Evolutionary conservation across 1,140 invertebrate genomes (phyloP).

Genomic region (Ladona fulva): DNA sequence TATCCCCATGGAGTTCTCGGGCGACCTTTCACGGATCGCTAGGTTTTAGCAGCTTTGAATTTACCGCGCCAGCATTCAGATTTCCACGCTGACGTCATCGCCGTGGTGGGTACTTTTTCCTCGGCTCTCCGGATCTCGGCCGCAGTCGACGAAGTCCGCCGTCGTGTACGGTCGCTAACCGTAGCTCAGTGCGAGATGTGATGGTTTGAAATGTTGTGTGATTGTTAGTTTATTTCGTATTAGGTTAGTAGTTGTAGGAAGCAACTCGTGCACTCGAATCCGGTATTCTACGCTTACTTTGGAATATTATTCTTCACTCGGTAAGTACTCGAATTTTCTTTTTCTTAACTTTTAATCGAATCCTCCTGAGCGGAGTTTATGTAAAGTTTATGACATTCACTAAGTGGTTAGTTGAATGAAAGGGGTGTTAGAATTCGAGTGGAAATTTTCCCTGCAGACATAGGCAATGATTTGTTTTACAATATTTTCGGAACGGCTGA

Average conservation of each 20-base stretch:
- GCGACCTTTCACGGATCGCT: too few relatives aligned
- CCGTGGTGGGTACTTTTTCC: not conserved
- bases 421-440: too few relatives aligned
- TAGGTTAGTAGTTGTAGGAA: not conserved
- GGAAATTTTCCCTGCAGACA: too few relatives aligned
- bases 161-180: not conserved
- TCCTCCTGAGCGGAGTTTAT: not conserved
- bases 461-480: too few relatives aligned
- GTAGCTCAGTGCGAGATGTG: slow-evolving; percentile 2
- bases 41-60: too few relatives aligned
- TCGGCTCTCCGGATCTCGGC: not conserved
- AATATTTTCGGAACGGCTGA: too few relatives aligned
- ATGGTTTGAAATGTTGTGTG: slow-evolving; percentile 3
- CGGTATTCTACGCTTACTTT: not conserved
- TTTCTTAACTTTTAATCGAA: not conserved
- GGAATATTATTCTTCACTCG: not conserved
- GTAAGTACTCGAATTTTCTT: not conserved
- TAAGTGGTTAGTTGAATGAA: too few relatives aligned
- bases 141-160: not conserved
- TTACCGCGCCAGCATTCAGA: not conserved
- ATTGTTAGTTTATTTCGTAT: not conserved
- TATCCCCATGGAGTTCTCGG: too few relatives aligned
- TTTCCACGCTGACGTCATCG: not conserved
- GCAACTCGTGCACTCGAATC: not conserved
- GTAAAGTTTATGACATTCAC: too few relatives aligned